Evolutionary conservation across 2,797 vertebrate genomes (phyloP), one percentile per base, ranked within the genome.

Genomic region (Petrocephalus sullivani): DNA sequence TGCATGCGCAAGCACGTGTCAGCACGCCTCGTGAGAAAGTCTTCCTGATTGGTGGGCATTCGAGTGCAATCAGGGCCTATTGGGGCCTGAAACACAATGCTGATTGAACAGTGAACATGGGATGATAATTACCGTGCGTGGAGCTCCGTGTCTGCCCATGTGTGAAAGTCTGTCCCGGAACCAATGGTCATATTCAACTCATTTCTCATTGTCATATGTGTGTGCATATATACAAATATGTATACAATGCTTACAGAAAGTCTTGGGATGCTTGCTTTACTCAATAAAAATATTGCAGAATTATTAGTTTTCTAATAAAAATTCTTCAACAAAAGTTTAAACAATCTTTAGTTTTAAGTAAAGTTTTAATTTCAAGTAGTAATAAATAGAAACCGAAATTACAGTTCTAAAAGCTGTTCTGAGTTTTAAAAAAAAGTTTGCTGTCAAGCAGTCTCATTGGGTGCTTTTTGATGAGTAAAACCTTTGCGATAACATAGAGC

Each of bases 11-110:
- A 46, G 21, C 51, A 75, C 67, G 57, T 51, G 61, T 7, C 60
- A 75, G 87, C 60, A 23, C 9, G 28, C 19, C 21, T 87, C 51
- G 19, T 85, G 46, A 14, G 46, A 71, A 82, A 71, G 60, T n/a
- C 41, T 37, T 67, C 5, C 83, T 89, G 78, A 87, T 85, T 88
- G 58, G 81, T 88, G 87, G 84, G 87, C 53, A 87, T 87, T 88
- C 19, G 8, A 23, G 87, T 53, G 81, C 64, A 88, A 88, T 89
- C 87, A 88, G 58, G 64, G 58, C 21, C 58, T 87, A 84, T 58
- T 61, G 81, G 86, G 28, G 60, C 19, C 33, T 83, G 23, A 46
- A 78, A 7, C 33, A 28, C 82, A 67, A 7, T 21, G 89, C 89
- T 87, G 81, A 88, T 71, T 88, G 86, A 61, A 67, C 57, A n/a